phyloP scores from a whole-genome alignment of 2,888 invertebrate species.

The Hemaris fuciformis region DNA sequence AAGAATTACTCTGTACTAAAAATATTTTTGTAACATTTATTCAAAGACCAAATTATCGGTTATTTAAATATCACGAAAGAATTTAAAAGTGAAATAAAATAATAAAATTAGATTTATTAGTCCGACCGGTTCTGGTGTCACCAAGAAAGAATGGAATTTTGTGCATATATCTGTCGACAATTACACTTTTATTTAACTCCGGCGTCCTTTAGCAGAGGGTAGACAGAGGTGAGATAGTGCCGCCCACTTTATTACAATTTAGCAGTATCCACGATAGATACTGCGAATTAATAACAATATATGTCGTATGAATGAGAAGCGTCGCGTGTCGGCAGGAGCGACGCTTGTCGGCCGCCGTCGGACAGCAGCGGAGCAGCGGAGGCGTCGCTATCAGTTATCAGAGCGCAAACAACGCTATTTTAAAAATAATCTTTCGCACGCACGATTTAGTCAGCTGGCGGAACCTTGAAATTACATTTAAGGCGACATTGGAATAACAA shows the following conservation, averaged over 20 bases:
- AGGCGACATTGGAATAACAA: slow-evolving; percentile 62
- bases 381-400: slow-evolving; percentile 51
- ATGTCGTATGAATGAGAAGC: not conserved
- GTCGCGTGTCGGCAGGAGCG: not conserved
- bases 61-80: not conserved
- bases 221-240: not conserved
- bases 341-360: not conserved
- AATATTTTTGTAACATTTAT: no score
- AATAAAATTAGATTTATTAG: not conserved
- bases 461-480: slow-evolving; percentile 66
- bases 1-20: not conserved
- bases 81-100: not conserved
- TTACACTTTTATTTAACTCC: not conserved
- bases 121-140: not conserved
- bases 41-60: not conserved
- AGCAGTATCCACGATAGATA: not conserved
- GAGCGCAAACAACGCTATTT: slow-evolving; percentile 53
- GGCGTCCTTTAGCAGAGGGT: not conserved
- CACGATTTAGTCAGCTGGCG: slow-evolving; percentile 39
- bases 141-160: not conserved
- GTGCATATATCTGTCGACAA: not conserved
- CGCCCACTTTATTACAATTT: not conserved
- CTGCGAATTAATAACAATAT: not conserved
- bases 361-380: slow-evolving; percentile 18
- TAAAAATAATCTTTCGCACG: slow-evolving; percentile 47